phyloP scores from a whole-genome alignment of 2,113 vertebrate genomes.

The Mus musculus region GRCm39 chr14:80478501-80479000 shows the following conservation, averaged over 20 bases:
- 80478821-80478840: not conserved
- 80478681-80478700: not conserved
- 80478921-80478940: not conserved
- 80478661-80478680: not conserved
- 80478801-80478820: not conserved
- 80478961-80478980: not conserved
- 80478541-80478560: not conserved
- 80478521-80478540: not conserved
- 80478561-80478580: not conserved
- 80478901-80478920: not conserved
- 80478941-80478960: not conserved
- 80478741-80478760: not conserved
- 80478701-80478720: not conserved
- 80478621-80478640: not conserved
- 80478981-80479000: not conserved
- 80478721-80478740: not conserved
- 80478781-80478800: not conserved
- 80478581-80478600: not conserved
- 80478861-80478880: not conserved
- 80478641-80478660: not conserved
- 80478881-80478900: not conserved
- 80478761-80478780: not conserved
- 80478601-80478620: not conserved
- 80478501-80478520: not conserved
- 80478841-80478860: no score